Conservation (phyloP, 2,113 vertebrate species). For the Pygoscelis adeliae region DNA sequence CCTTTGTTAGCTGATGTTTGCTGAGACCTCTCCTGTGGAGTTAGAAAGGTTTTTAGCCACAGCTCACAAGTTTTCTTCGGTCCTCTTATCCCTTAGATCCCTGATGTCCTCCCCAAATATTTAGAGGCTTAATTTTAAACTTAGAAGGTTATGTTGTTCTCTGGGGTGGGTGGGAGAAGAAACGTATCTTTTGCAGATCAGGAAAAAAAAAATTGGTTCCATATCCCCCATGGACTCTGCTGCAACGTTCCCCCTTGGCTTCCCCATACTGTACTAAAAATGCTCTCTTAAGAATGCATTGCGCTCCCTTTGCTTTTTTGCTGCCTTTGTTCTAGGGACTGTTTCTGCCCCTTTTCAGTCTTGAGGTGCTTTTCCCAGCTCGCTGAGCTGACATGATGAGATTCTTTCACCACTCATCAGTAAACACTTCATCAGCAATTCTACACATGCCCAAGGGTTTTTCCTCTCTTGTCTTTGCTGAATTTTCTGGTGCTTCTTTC, state of each 20-base stretch:
- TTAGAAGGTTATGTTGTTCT: background rate
- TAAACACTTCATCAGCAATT: slow-evolving; percentile 53
- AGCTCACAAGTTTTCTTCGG: background rate
- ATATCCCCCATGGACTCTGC: background rate
- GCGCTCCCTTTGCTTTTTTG: background rate
- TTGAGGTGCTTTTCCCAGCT: slow-evolving; percentile 21
- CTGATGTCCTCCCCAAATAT: background rate
- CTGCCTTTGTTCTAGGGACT: background rate
- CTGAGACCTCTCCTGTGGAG: background rate
- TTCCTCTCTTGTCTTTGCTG: background rate
- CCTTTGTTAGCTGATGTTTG: background rate
- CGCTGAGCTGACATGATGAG: background rate
- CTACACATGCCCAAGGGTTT: background rate
- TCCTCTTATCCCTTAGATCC: background rate
- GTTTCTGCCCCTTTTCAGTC: slow-evolving; percentile 1
- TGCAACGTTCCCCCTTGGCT: background rate
- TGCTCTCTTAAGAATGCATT: background rate
- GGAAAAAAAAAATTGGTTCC: background rate
- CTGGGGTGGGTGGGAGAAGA: background rate
- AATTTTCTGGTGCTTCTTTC: slow-evolving; percentile 6
- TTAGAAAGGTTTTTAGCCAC: background rate
- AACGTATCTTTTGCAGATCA: background rate
- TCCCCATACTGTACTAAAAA: background rate
- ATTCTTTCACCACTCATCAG: slow-evolving; percentile 20
- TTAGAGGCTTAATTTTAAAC: background rate